phyloP scores from a whole-genome alignment of 2,888 invertebrate species.

The Isotomurus palustris region DNA sequence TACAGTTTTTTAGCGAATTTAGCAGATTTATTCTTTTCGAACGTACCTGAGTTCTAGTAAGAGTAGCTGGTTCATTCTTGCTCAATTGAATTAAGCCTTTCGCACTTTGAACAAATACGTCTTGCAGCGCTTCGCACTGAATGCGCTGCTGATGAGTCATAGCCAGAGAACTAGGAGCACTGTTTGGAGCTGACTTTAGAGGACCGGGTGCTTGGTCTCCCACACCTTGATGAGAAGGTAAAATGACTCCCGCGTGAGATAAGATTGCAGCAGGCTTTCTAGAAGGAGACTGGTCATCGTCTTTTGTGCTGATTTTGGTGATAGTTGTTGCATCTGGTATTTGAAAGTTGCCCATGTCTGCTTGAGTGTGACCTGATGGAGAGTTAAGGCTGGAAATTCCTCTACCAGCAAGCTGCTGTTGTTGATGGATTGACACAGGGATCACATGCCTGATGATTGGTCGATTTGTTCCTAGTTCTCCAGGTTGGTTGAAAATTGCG shows the following conservation, averaged over 20 bases:
- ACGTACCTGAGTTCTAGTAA: constrained; percentile 3
- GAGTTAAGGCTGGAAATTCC: neutral
- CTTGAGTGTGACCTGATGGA: constrained; percentile 16
- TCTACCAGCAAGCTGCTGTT: constrained; percentile 22
- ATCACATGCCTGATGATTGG: no score
- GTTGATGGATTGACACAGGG: constrained; percentile 16
- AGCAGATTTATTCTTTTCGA: neutral
- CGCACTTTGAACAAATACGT: constrained; percentile 35
- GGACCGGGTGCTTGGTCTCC: no score
- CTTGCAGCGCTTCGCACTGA: constrained; percentile 40
- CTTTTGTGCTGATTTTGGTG: constrained; percentile 40
- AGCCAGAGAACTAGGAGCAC: constrained; percentile 47
- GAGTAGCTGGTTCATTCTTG: constrained; percentile 29
- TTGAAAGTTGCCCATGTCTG: constrained; percentile 39
- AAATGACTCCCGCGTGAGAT: constrained; percentile 46
- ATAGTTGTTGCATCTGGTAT: constrained; percentile 45
- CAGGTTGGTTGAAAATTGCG: constrained; percentile 12
- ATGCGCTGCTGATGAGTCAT: constrained; percentile 40
- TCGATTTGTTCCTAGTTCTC: no score
- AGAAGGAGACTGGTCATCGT: constrained; percentile 27
- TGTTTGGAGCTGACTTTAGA: constrained; percentile 48
- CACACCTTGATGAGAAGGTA: no score
- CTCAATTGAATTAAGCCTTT: constrained; percentile 20
- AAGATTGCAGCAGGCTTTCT: constrained; percentile 30
- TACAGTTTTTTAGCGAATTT: neutral